Percentiles rank a stretch among this genome's conserved stretches.
phyloP scores from a whole-genome alignment of 2,113 vertebrate genomes.

The Limnothrissa miodon region DNA sequence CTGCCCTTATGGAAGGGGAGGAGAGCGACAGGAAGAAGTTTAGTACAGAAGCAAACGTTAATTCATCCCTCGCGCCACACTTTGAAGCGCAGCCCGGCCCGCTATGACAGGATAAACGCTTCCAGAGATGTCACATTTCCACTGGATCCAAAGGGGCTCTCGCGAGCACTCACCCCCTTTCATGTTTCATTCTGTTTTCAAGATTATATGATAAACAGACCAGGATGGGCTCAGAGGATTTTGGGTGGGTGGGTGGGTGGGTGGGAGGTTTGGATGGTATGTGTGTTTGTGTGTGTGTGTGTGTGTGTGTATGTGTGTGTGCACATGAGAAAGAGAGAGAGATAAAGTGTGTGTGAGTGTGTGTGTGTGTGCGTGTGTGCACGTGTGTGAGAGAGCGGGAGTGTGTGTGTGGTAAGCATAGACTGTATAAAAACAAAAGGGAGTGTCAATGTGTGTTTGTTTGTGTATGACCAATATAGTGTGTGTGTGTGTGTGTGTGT shows the following conservation, averaged over 20 bases:
- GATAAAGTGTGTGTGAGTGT: background rate
- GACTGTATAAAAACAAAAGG: too few species aligned
- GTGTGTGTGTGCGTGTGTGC: background rate
- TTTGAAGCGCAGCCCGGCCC: conserved; percentile 67
- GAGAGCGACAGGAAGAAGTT: conserved; percentile 68
- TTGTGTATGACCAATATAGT: too few species aligned
- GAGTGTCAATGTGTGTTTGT: background rate
- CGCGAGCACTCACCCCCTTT: conserved; percentile 76
- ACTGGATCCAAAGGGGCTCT: conserved; percentile 73
- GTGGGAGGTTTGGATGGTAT: background rate
- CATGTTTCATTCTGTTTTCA: conserved; percentile 79
- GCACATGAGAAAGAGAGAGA: background rate
- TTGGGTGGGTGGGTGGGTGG: background rate
- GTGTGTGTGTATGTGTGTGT: background rate
- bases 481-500: background rate
- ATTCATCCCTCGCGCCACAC: conserved; percentile 70
- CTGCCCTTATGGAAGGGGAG: conserved; percentile 57
- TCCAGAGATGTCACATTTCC: conserved; percentile 80
- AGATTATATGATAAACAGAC: conserved; percentile 81
- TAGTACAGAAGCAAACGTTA: conserved; percentile 74
- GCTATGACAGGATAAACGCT: conserved; percentile 76
- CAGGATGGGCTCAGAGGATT: conserved; percentile 47
- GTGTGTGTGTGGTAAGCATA: background rate
- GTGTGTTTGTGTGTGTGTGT: background rate
- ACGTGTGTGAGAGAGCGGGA: background rate